These are phyloP conservation scores for Brevimyrus niger DNA, from an alignment of 2,113 vertebrate species.

Conservation along the genomic window DNA sequence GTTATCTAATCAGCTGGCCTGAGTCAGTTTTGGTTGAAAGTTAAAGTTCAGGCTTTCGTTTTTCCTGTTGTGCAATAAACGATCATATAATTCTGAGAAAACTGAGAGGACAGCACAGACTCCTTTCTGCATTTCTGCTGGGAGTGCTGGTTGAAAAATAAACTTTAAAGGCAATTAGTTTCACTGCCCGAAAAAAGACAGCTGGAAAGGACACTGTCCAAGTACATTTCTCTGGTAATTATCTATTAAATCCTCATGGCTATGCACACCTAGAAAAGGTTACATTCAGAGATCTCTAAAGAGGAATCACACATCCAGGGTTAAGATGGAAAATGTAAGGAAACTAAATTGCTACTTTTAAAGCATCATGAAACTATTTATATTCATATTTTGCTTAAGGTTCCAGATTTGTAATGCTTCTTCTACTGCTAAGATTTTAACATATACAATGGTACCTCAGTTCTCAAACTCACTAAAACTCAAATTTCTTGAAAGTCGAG, in stretches of 20 bases:
- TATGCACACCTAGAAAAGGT: slow-evolving; percentile 6
- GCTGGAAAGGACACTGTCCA: slow-evolving; percentile 3
- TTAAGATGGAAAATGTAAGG: neutral
- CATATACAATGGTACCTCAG: too few relatives aligned
- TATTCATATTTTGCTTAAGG: neutral
- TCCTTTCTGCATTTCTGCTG: neutral
- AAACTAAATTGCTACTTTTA: neutral
- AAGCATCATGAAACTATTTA: neutral
- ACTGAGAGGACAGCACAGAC: neutral
- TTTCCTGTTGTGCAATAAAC: slow-evolving; percentile 22
- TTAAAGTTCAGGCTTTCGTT: slow-evolving; percentile 11
- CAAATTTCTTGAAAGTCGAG: too few relatives aligned
- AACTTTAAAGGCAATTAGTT: slow-evolving; percentile 19
- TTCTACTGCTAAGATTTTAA: neutral
- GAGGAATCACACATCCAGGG: neutral
- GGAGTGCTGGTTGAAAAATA: slow-evolving; percentile 2
- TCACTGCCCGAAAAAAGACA: neutral
- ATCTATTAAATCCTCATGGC: slow-evolving; percentile 16
- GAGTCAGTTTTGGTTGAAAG: slow-evolving; percentile 11
- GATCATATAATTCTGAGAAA: slow-evolving; percentile 15
- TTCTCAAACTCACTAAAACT: too few relatives aligned
- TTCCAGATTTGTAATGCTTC: neutral
- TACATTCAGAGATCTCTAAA: neutral
- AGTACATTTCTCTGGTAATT: slow-evolving; percentile 16
- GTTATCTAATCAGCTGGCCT: slow-evolving; percentile 13